phyloP scores from a whole-genome alignment of 2,888 invertebrate genomes.

The Nomada fucata region DNA sequence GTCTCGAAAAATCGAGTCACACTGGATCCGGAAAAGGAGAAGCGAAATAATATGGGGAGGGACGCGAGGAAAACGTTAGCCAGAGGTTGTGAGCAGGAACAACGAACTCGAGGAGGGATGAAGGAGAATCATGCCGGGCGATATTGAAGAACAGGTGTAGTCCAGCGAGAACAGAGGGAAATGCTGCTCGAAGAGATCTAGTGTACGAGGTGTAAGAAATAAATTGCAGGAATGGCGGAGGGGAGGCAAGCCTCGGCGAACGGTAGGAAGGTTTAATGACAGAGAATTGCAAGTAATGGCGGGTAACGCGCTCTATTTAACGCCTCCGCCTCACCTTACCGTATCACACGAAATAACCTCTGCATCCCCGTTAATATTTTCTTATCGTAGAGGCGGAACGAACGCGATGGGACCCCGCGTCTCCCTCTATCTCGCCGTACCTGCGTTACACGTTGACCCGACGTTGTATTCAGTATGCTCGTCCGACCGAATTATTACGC shows the following conservation, averaged over 20 bases:
- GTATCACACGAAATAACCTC: conserved; percentile 72
- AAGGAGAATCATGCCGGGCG: neutral
- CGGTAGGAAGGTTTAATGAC: conserved; percentile 72
- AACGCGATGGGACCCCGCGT: conserved; percentile 13
- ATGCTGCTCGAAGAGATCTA: conserved; percentile 3
- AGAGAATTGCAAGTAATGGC: conserved; percentile 77
- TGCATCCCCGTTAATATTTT: conserved; percentile 72
- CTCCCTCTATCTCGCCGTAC: conserved; percentile 32
- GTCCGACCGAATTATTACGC: conserved; percentile 71
- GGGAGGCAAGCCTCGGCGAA: conserved; percentile 47
- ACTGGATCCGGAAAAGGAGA: conserved; percentile 56
- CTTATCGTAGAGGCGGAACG: conserved; percentile 57
- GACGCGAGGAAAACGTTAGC: conserved; percentile 19
- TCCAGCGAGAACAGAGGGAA: neutral
- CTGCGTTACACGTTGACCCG: conserved; percentile 54
- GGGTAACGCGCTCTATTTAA: conserved; percentile 74
- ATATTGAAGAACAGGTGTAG: too few species aligned
- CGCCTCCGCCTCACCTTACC: conserved; percentile 69
- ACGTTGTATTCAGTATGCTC: conserved; percentile 60
- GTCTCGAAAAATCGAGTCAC: conserved; percentile 58
- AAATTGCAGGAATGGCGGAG: conserved; percentile 61
- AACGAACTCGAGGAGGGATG: conserved; percentile 7
- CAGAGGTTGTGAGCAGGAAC: neutral
- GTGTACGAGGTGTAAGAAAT: conserved; percentile 59
- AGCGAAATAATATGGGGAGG: conserved; percentile 65